These are phyloP conservation scores for Lethenteron camtschaticum DNA, from an alignment of 2,113 vertebrate species.

Conservation along the genomic window DNA sequence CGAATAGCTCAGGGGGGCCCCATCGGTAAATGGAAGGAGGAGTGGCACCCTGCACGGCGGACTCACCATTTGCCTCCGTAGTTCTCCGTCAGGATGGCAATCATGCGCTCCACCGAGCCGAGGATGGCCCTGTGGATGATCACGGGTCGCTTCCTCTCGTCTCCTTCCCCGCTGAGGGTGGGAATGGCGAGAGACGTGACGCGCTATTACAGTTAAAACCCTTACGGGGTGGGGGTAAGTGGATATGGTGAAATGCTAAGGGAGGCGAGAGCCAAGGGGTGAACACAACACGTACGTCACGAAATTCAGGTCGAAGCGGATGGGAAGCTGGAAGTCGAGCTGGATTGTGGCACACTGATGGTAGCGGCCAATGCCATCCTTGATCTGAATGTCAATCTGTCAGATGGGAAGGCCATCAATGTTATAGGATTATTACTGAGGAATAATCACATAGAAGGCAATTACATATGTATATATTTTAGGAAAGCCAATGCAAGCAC, in stretches of 20 bases:
- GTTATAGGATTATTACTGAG: not conserved
- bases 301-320: slow-evolving; percentile 73
- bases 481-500: not conserved
- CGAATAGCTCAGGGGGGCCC: too few relatives aligned
- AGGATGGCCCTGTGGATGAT: slow-evolving; percentile 88
- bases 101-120: slow-evolving; percentile 94
- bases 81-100: slow-evolving; percentile 88
- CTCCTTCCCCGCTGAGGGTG: slow-evolving; percentile 48
- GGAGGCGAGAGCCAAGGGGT: too few relatives aligned
- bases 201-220: too few relatives aligned
- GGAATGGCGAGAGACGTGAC: too few relatives aligned
- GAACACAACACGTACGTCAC: slow-evolving; percentile 35
- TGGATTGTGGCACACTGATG: slow-evolving; percentile 96
- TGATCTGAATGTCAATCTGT: slow-evolving; percentile 94
- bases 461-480: slow-evolving; percentile 1
- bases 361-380: slow-evolving; percentile 86
- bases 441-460: too few relatives aligned
- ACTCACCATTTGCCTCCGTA: slow-evolving; percentile 89
- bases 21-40: not conserved
- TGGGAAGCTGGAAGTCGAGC: slow-evolving; percentile 80
- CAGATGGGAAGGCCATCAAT: not conserved
- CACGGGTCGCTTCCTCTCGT: slow-evolving; percentile 77
- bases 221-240: too few relatives aligned
- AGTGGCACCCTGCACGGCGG: not conserved
- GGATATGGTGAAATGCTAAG: too few relatives aligned